These are phyloP conservation scores for Parotia lawesii DNA, from an alignment of 2,113 vertebrate genomes.

Conservation along the genomic window DNA sequence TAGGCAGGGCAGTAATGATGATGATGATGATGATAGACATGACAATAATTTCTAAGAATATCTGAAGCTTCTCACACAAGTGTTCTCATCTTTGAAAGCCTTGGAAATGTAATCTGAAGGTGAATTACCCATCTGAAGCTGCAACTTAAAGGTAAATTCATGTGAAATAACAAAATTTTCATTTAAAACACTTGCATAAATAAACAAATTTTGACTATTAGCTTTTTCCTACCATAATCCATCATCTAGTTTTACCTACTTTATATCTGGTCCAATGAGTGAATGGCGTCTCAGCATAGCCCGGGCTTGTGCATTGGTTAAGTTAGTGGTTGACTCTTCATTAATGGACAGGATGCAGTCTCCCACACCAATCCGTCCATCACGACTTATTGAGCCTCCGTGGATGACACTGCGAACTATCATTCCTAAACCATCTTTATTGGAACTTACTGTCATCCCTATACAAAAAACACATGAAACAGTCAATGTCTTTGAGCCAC, in stretches of 20 bases:
- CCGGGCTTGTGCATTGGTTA: slow-evolving; percentile 89
- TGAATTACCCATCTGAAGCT: neutral
- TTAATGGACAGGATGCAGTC: slow-evolving; percentile 94
- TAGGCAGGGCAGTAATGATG: neutral
- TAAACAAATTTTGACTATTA: neutral
- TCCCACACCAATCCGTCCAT: slow-evolving; percentile 88
- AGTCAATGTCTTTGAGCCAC: neutral
- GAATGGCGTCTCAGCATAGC: slow-evolving; percentile 93
- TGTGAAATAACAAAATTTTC: neutral
- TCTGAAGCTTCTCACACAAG: neutral
- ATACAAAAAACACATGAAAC: neutral
- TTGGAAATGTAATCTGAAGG: neutral
- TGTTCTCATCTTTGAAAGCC: neutral
- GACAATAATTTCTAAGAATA: neutral
- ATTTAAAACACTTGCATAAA: neutral
- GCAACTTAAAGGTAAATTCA: neutral
- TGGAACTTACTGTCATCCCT: slow-evolving; percentile 96
- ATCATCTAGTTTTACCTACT: slow-evolving; percentile 71
- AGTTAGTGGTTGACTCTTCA: slow-evolving; percentile 83
- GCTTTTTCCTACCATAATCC: neutral
- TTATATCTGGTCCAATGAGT: slow-evolving; percentile 89
- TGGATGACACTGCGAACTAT: slow-evolving; percentile 92
- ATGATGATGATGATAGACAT: neutral
- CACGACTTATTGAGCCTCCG: slow-evolving; percentile 90
- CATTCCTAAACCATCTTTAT: slow-evolving; percentile 90